These are phyloP conservation scores for Dioctria linearis DNA, from an alignment of 2,888 invertebrate genomes.

Conservation along the genomic window DNA sequence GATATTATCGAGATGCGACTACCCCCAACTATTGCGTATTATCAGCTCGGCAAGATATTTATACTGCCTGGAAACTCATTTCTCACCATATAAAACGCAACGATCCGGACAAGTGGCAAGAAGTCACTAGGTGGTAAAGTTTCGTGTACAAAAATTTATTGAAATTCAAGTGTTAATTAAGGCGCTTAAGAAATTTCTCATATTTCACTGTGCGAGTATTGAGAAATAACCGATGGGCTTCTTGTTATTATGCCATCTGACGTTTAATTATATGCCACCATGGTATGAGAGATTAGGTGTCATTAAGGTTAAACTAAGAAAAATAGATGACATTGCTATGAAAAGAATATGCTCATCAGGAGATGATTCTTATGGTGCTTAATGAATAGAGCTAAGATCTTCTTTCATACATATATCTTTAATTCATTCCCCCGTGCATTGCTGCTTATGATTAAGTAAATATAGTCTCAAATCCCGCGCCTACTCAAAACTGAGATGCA, in stretches of 20 bases:
- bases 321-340: neutral
- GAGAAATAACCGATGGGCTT: conserved; percentile 26
- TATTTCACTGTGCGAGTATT: conserved; percentile 19
- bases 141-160: conserved; percentile 44
- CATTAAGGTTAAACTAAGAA: conserved; percentile 28
- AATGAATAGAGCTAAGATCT: neutral
- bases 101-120: neutral
- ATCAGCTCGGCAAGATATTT: no score
- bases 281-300: conserved; percentile 27
- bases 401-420: neutral
- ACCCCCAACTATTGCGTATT: no score
- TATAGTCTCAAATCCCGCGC: neutral
- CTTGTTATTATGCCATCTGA: conserved; percentile 37
- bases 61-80: no score
- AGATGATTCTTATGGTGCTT: neutral
- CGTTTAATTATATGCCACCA: conserved; percentile 36
- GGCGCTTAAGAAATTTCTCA: conserved; percentile 42
- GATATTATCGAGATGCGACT: no score
- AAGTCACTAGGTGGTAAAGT: conserved; percentile 26
- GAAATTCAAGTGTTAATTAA: conserved; percentile 43
- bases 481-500: conserved; percentile 1
- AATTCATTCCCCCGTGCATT: no score
- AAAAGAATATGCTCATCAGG: no score
- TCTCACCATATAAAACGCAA: neutral
- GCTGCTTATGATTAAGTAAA: no score